Percentiles rank a stretch among this genome's conserved stretches.
phyloP scores from a whole-genome alignment of 2,888 invertebrate genomes.

The Drosophila diplacantha region DNA sequence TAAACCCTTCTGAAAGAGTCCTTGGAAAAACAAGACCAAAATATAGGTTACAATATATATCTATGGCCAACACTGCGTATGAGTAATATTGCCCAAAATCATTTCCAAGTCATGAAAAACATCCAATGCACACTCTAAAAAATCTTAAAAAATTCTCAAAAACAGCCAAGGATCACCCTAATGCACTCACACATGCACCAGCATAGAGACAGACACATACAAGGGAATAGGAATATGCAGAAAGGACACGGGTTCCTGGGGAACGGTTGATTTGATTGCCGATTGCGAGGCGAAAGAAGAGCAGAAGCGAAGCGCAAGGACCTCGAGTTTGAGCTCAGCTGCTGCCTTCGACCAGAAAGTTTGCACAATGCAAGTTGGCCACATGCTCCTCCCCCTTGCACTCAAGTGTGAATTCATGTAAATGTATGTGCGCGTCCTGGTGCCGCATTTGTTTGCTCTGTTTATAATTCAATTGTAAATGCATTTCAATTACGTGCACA shows the following conservation, averaged over 20 bases:
- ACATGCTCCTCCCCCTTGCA: slow-evolving; percentile 9
- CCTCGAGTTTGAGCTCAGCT: slow-evolving; percentile 47
- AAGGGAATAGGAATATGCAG: slow-evolving; percentile 1
- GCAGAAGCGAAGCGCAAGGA: slow-evolving; percentile 12
- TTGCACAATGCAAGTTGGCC: slow-evolving; percentile 56
- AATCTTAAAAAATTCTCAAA: neutral
- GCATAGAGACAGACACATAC: slow-evolving; percentile 14
- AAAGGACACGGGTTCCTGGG: slow-evolving; percentile 60
- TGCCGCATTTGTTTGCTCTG: slow-evolving; percentile 62
- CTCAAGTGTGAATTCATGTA: slow-evolving; percentile 56
- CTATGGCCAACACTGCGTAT: neutral
- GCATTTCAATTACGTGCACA: slow-evolving; percentile 73
- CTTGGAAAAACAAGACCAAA: rapidly evolving
- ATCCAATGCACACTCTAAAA: neutral
- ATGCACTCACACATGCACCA: slow-evolving; percentile 21
- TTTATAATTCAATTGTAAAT: slow-evolving; percentile 73
- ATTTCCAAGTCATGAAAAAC: neutral
- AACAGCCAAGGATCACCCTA: slow-evolving; percentile 5
- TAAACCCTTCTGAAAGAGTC: rapidly evolving
- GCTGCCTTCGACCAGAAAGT: slow-evolving; percentile 48
- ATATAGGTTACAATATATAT: neutral
- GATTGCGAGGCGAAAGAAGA: slow-evolving; percentile 48
- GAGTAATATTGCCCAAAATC: neutral
- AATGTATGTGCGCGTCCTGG: slow-evolving; percentile 34
- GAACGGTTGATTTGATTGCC: slow-evolving; percentile 70